Conservation (phyloP, 2,888 invertebrate genomes). For the Torymus tubicola region DNA sequence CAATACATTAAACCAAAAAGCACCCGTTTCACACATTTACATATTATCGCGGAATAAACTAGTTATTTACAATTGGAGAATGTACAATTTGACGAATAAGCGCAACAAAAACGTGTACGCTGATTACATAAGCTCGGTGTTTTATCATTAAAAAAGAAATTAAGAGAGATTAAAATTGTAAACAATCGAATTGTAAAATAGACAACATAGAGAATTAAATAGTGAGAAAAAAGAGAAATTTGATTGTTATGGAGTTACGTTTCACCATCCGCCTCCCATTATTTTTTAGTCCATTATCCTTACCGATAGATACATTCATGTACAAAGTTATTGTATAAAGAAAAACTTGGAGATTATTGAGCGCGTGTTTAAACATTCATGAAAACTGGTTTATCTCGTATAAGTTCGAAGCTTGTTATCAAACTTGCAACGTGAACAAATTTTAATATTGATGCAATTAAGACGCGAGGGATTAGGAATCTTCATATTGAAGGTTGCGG, state of each 20-base stretch:
- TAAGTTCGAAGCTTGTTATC: constrained; percentile 38
- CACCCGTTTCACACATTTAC: constrained; percentile 53
- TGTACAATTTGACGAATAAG: constrained; percentile 54
- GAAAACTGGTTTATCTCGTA: constrained; percentile 23
- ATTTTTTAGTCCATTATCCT: background rate
- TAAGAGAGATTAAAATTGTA: background rate
- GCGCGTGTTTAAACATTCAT: constrained; percentile 16
- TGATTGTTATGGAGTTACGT: constrained; percentile 29
- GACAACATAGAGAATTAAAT: constrained; percentile 22
- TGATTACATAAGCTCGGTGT: constrained; percentile 55
- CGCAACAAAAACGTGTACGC: constrained; percentile 44
- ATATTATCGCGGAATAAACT: constrained; percentile 51
- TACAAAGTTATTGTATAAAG: constrained; percentile 49
- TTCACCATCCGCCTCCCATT: background rate
- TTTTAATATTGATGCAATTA: constrained; percentile 19
- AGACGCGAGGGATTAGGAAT: constrained; percentile 38
- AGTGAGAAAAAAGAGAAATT: constrained; percentile 10
- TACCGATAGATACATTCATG: constrained; percentile 39
- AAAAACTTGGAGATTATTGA: constrained; percentile 36
- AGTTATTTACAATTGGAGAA: constrained; percentile 58
- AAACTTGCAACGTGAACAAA: constrained; percentile 34
- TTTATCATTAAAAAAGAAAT: constrained; percentile 25
- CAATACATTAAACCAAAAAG: constrained; percentile 38
- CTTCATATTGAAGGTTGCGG: constrained; percentile 1
- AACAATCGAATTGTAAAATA: constrained; percentile 6